A percentile compares a stretch with the other conserved stretches of the same genome.
phyloP scores from a whole-genome alignment of 2,888 invertebrate genomes.

The Pyrochroa serraticornis region DNA sequence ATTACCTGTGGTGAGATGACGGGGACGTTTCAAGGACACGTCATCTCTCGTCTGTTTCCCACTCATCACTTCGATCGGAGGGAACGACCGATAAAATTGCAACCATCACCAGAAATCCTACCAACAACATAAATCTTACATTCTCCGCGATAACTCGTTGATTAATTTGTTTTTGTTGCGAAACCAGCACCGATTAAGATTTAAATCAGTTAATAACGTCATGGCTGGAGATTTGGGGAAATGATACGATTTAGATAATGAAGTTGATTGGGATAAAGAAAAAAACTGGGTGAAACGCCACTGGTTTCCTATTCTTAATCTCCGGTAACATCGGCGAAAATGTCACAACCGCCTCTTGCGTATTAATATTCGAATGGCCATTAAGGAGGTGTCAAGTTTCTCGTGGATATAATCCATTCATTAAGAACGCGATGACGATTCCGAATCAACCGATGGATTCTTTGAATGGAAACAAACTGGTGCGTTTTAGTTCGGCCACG shows the following conservation, averaged over 20 bases:
- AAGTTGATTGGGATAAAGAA: too few species aligned
- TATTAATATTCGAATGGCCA: too few species aligned
- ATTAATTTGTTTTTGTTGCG: slow-evolving; percentile 1
- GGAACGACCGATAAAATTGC: slow-evolving; percentile 18
- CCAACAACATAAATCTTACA: slow-evolving; percentile 1
- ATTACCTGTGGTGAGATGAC: slow-evolving; percentile 44
- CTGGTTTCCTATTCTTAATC: too few species aligned
- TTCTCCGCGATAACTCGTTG: neutral
- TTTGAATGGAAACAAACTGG: slow-evolving; percentile 3
- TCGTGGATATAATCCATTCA: too few species aligned
- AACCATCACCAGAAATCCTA: slow-evolving; percentile 1
- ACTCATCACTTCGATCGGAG: slow-evolving; percentile 27
- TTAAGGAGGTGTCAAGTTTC: too few species aligned
- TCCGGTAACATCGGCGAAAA: too few species aligned
- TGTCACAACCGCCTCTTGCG: too few species aligned
- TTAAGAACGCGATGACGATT: neutral
- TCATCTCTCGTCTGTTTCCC: slow-evolving; percentile 32
- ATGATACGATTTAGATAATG: neutral
- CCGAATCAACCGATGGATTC: neutral
- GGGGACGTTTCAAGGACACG: slow-evolving; percentile 44
- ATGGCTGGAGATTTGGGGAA: neutral
- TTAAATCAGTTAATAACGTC: neutral
- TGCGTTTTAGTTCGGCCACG: slow-evolving; percentile 24
- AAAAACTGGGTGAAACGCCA: too few species aligned
- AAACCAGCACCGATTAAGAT: neutral